Base-by-base conservation (phyloP, 2,888 invertebrate species). In the Eurois occulta region DNA sequence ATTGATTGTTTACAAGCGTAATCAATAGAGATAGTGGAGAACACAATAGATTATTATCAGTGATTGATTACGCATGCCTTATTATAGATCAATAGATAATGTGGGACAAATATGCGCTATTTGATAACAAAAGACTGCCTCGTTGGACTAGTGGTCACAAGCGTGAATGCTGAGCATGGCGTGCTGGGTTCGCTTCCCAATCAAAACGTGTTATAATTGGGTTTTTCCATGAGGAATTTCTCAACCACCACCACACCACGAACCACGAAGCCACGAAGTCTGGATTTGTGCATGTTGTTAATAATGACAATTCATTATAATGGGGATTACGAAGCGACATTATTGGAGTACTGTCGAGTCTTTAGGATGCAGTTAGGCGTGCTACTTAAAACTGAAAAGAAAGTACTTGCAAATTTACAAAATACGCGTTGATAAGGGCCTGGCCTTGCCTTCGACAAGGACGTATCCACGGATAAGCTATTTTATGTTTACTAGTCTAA, bases 1-100 rank as follows among this genome's bases (percentile, higher is more conserved):
- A 43, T 70, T 38, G 38, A 72, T 67, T 72, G 66, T 72, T 83
- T 67, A 60, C 46, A 78, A 55, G 32, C 32, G 24, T 62, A 21
- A 67, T 81, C 83, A 41, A 55, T 58, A n/a, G 2, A 41, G 55
- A 72, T 77, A 58, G 35, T 32, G 21, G 3, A 43, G 43, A 64
- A 52, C 58, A 77, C 28, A 48, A 67, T 35, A 60, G 24, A 35
- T 72, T 66, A 35, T 72, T 66, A 41, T 48, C 24, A 48, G 16
- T n/a, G 28, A 41, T 38, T 38, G 24, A 78, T 32, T 46, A 38
- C n/a, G 43, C 8, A 10, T 46, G 24, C 28, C 35, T 60, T 58
- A 28, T 58, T 18, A 55, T 13, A 46, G 35, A 71, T 70, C 28
- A 46, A 52, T 48, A 35, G 5, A 58, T 6, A 60, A 77, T 68